Evolutionary conservation across 1,140 invertebrate genomes (phyloP), one percentile per base, ranked within the genome.

Genomic region (Drosophila ficusphila): DNA sequence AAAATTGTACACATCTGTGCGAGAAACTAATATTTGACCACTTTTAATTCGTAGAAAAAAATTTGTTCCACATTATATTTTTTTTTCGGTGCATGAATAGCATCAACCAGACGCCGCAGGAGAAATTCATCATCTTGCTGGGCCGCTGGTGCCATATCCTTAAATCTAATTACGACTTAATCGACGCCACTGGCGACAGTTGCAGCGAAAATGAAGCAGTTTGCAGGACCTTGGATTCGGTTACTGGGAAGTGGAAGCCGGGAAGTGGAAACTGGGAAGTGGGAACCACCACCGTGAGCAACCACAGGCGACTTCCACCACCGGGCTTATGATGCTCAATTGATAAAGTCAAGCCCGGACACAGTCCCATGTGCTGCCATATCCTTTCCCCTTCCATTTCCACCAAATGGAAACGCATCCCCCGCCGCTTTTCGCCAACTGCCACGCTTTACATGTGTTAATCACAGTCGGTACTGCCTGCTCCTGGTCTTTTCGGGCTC

Each of bases 161-260:
- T 90, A 90, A 90, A 90, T 90, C 85, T 90, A 90, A 90, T 90
- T 90, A 90, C 89, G 89, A 90, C 89, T 90, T 90, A 90, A 90
- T 90, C 89, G 82, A 88, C 82, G 82, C 82, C 83, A 88, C 62
- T 88, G 83, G 82, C 82, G 82, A 88, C 82, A 88, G 82, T 88
- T 88, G 82, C 83, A 88, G 65, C 82, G 69, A 77, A 77, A 78
- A 60, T 71, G 74, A 61, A 60, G 29, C 58, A 47, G 11, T 46
- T 46, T 27, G 36, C 42, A 27, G 60, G n/a, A 57, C 19, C n/a
- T n/a, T n/a, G n/a, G 41, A 44, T 19, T 42, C 36, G 14, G 52
- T n/a, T n/a, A n/a, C n/a, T n/a, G 14, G 14, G 41, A 11, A 16
- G 16, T 7, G 4, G 21, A 12, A 46, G 27, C 6, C 18, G 34